Evolutionary conservation across 2,797 vertebrate genomes (phyloP), one percentile per base, ranked within the genome.

Genomic region (Dermochelys coriacea): DNA sequence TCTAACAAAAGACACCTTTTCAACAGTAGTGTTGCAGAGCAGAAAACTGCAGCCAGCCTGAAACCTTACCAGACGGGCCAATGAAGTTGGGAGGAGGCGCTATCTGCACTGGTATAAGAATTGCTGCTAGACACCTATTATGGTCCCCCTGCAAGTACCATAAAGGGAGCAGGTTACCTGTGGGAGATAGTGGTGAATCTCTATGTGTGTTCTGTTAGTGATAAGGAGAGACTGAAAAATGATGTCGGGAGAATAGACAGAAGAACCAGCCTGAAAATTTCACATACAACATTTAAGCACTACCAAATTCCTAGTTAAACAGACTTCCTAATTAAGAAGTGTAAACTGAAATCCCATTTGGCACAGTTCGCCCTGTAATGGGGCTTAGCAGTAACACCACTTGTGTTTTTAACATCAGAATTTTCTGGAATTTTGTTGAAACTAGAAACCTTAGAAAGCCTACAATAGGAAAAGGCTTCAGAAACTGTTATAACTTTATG

Each of bases 41-140:
- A 64, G 59, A 64, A 64, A 64, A 64, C 59, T 18, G 29, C 59
- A 31, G 34, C 59, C 29, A 64, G 31, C 34, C 59, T 64, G 31
- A 64, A 12, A 9, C 18, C n/a, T 68, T 68, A n/a, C 61, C 18
- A n/a, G 34, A 68, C 6, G 15, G 61, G 34, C 34, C 61, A 18
- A 34, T 37, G 15, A 34, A 68, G n/a, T 31, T 68, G 14, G 61
- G 61, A 37, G 16, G 61, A n/a, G 61, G 34, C 8, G 31, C 15
- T 64, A 64, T 64, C 15, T 64, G 61, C 61, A 19, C 9, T 19
- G 34, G 61, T 34, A n/a, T 64, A 64, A 7, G 61, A n/a, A 64
- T 31, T 11, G 31, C 2, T 2, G 0, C 0, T 1, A 25, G 23
- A 15, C 12, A 29, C 6, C 1, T 57, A 57, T 29, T 57, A 57